These are phyloP conservation scores for Trilocha varians DNA, from an alignment of 2,888 invertebrate genomes.

Conservation along the genomic window DNA sequence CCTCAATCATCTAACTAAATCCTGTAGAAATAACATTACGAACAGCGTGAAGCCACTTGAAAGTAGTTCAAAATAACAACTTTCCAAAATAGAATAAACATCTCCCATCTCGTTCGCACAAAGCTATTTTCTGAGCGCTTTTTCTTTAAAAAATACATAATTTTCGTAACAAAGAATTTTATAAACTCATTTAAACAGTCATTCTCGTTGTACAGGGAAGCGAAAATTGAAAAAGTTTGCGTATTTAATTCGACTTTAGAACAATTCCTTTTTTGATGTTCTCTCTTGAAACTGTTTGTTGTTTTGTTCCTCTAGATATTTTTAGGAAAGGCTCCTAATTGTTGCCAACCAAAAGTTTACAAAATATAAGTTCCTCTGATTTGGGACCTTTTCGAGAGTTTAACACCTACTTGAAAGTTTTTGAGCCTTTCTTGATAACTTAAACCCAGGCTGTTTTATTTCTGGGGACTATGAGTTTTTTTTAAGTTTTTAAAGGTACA, in stretches of 20 bases:
- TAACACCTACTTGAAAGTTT: no score
- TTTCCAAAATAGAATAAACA: neutral
- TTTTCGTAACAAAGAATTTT: constrained; percentile 19
- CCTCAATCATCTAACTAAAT: no score
- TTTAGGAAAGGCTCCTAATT: no score
- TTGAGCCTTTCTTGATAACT: no score
- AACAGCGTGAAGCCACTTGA: no score
- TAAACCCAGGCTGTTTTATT: no score
- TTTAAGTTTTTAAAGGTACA: no score
- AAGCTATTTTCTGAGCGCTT: neutral
- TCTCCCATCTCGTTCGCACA: neutral
- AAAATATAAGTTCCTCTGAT: no score
- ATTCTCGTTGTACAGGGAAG: constrained; percentile 33
- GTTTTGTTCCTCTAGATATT: neutral
- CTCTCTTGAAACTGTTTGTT: constrained; percentile 11
- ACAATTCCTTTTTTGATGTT: constrained; percentile 20
- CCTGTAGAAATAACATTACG: neutral
- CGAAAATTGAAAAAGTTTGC: constrained; percentile 48
- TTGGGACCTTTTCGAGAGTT: no score
- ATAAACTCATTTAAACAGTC: constrained; percentile 43
- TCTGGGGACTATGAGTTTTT: no score
- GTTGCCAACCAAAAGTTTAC: no score
- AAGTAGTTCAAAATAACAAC: neutral
- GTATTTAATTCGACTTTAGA: constrained; percentile 31
- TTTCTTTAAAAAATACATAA: neutral